Evolutionary conservation across 2,888 invertebrate species (phyloP), one percentile per base, ranked within the genome.

Genomic region (Uropetala carovei): DNA sequence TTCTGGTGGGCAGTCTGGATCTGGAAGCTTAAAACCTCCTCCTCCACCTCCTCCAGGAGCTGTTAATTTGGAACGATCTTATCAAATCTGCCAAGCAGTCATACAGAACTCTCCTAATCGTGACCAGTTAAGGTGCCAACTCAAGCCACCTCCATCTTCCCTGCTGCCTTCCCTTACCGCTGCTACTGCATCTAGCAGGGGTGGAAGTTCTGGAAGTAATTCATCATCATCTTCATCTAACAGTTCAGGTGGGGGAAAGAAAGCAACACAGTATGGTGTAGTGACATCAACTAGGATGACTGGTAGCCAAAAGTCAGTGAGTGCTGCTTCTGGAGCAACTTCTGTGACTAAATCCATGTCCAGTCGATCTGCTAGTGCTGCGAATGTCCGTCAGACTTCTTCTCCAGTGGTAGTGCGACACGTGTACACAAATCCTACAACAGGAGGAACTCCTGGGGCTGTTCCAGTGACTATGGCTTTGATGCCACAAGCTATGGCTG

Each of bases 91-190:
- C 93, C 95, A 96, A 95, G 96, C 96, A 89, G 96, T 96, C n/a
- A 98, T 99, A 93, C 98, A 98, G 95, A 98, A 98, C 95, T 99
- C 98, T 94, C 98, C 98, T 0, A 98, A 98, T 95, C 96, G 98
- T 27, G 98, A 98, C 94, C 98, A 98, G 94, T 95, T 98, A 89
- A 97, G 98, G 92, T 97, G 97, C 10, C 98, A 98, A 94, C 95
- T 98, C 94, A 97, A 98, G 93, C 98, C 98, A 83, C 98, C 98
- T 18, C 98, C 98, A 4, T 97, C 98, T 95, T 98, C 93, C 95
- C 98, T 92, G 96, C 96, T 43, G 95, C 94, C 92, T 94, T 94
- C 92, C 92, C 85, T 93, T 93, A 57, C 93, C 81, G 43, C 89
- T 93, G 93, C 92, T 93, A 92, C 93, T 92, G 92, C 93, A 92